Evolutionary conservation across 2,888 invertebrate species (phyloP).

Genomic region (Apodemia hepburni): DNA sequence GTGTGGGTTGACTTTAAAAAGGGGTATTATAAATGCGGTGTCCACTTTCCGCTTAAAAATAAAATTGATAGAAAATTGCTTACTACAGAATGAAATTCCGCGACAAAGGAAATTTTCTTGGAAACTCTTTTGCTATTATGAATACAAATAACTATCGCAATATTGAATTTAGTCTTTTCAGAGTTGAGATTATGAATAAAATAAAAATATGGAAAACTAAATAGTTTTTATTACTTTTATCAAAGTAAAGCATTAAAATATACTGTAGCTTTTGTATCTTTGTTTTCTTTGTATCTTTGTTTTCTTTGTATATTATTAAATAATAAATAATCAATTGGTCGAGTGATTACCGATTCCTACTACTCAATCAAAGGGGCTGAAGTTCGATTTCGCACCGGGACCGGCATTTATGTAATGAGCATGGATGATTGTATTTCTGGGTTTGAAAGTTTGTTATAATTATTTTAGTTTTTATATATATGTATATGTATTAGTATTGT

Average conservation of each 20-base stretch:
- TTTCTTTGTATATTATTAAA: too few species aligned
- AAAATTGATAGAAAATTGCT: slow-evolving; percentile 30
- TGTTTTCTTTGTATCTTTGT: neutral
- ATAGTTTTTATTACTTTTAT: slow-evolving; percentile 18
- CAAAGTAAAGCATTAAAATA: slow-evolving; percentile 20
- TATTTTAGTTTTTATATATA: too few species aligned
- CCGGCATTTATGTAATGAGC: too few species aligned
- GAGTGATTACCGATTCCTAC: too few species aligned
- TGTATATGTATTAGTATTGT: too few species aligned
- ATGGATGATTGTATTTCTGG: too few species aligned
- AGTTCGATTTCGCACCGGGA: too few species aligned
- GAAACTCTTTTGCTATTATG: slow-evolving; percentile 29
- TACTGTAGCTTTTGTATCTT: slow-evolving; percentile 2
- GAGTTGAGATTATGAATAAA: slow-evolving; percentile 3
- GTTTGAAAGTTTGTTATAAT: too few species aligned
- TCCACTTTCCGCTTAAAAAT: slow-evolving; percentile 12
- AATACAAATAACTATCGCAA: slow-evolving; percentile 30
- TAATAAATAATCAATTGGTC: too few species aligned
- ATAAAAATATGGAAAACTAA: slow-evolving; percentile 13
- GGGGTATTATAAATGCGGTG: neutral
- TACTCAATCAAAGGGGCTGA: too few species aligned
- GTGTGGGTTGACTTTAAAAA: too few species aligned
- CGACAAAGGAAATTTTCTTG: slow-evolving; percentile 28
- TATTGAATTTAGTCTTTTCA: slow-evolving; percentile 26
- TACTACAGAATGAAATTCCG: slow-evolving; percentile 27